phyloP scores from a whole-genome alignment of 2,113 vertebrate genomes.

The Epinephelus moara region DNA sequence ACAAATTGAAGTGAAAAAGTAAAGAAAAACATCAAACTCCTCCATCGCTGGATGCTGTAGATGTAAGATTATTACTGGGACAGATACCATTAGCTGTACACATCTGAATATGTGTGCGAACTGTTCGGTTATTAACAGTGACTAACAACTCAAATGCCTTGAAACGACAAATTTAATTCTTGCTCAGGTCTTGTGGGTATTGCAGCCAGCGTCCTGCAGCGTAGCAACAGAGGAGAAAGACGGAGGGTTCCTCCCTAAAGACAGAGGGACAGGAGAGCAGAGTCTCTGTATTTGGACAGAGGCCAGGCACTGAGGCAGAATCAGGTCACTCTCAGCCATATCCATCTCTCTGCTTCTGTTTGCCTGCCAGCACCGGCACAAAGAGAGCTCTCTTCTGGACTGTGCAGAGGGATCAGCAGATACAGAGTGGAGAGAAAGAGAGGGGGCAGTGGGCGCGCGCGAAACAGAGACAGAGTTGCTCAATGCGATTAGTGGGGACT shows the following conservation, averaged over 20 bases:
- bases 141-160: neutral
- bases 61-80: neutral
- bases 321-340: conserved; percentile 83
- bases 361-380: conserved; percentile 78
- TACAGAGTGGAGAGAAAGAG: conserved; percentile 62
- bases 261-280: conserved; percentile 53
- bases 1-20: neutral
- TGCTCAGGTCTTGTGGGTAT: conserved; percentile 28
- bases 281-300: conserved; percentile 68
- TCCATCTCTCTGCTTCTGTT: conserved; percentile 77
- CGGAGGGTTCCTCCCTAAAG: conserved; percentile 54
- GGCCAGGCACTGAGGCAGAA: conserved; percentile 79
- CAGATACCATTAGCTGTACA: neutral
- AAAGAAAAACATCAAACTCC: neutral
- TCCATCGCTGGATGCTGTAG: neutral
- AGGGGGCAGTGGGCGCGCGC: conserved; percentile 54
- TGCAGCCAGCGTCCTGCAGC: conserved; percentile 15
- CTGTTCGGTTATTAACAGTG: neutral
- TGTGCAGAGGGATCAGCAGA: conserved; percentile 72
- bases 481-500: conserved; percentile 73
- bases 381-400: conserved; percentile 80
- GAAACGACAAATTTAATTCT: conserved; percentile 8
- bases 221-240: conserved; percentile 28
- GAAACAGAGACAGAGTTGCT: conserved; percentile 60
- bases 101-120: neutral